phyloP scores from a whole-genome alignment of 2,113 vertebrate species.

The Todiramphus saurophagus region DNA sequence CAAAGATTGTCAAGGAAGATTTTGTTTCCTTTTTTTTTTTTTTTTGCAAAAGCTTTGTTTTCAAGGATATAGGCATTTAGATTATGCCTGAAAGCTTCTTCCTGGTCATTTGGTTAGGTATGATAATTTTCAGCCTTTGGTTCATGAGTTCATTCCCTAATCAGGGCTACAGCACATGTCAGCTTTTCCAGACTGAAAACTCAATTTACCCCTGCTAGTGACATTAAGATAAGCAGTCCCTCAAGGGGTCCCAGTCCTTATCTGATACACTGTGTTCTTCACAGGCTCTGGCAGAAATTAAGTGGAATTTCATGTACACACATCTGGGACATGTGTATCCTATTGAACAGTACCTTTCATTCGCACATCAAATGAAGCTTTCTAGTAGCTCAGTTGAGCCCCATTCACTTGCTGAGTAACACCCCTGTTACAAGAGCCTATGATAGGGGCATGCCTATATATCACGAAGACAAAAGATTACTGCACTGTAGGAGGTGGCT shows the following conservation, averaged over 20 bases:
- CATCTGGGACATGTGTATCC: not conserved
- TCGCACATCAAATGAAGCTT: slow-evolving; percentile 43
- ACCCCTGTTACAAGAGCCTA: not conserved
- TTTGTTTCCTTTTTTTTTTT: not conserved
- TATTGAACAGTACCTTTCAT: slow-evolving; percentile 27
- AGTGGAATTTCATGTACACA: slow-evolving; percentile 7
- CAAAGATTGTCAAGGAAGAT: not conserved
- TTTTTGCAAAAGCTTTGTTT: not conserved
- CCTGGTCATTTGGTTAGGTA: not conserved
- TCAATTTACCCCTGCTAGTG: slow-evolving; percentile 32
- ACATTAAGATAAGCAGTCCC: slow-evolving; percentile 44
- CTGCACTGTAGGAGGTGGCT: not conserved
- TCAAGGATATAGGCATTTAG: not conserved
- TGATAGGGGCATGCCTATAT: not conserved
- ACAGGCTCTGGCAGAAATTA: slow-evolving; percentile 1
- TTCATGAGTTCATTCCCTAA: slow-evolving; percentile 1
- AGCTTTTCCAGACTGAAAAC: slow-evolving; percentile 44
- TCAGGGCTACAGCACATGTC: not conserved
- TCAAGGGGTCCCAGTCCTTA: slow-evolving; percentile 16
- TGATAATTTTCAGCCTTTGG: not conserved
- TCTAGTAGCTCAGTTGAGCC: not conserved
- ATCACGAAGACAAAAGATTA: slow-evolving; percentile 35
- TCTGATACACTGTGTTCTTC: slow-evolving; percentile 17
- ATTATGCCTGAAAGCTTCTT: not conserved
- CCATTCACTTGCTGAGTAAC: not conserved